Evolutionary conservation across 2,888 invertebrate genomes (phyloP).

Genomic region (Cephonodes hylas): DNA sequence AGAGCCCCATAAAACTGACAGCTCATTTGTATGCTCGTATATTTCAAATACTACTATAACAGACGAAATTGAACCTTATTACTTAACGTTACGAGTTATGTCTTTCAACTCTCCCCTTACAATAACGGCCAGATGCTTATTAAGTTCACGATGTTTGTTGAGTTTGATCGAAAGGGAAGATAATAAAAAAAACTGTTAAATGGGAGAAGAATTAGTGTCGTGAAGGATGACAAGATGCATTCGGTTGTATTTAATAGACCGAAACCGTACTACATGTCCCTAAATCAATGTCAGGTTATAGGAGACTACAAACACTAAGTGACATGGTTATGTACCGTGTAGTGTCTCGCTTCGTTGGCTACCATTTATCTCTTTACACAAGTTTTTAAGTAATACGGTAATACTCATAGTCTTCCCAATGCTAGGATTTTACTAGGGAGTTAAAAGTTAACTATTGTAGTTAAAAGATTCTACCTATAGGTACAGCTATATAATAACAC

Average conservation of each 20-base stretch:
- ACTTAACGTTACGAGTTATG: background rate
- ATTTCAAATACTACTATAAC: conserved; percentile 22
- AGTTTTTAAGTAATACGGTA: no score
- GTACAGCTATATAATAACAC: no score
- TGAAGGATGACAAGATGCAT: background rate
- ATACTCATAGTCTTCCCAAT: no score
- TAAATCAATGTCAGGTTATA: no score
- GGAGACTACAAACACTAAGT: no score
- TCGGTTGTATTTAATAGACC: background rate
- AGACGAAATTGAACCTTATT: conserved; percentile 1
- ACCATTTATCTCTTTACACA: no score
- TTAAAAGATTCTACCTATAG: no score
- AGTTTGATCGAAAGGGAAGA: conserved; percentile 4
- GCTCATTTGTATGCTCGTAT: conserved; percentile 39
- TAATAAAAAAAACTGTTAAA: background rate
- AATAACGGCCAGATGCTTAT: background rate
- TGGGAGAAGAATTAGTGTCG: background rate
- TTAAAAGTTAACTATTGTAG: no score
- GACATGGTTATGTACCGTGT: no score
- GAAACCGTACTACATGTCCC: no score
- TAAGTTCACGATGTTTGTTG: conserved; percentile 4
- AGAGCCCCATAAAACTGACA: conserved; percentile 35
- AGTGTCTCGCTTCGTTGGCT: no score
- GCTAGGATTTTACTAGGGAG: no score
- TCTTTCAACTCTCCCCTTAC: background rate